Base-by-base conservation (phyloP, 2,797 vertebrate genomes). In the Siniperca scherzeri region DNA sequence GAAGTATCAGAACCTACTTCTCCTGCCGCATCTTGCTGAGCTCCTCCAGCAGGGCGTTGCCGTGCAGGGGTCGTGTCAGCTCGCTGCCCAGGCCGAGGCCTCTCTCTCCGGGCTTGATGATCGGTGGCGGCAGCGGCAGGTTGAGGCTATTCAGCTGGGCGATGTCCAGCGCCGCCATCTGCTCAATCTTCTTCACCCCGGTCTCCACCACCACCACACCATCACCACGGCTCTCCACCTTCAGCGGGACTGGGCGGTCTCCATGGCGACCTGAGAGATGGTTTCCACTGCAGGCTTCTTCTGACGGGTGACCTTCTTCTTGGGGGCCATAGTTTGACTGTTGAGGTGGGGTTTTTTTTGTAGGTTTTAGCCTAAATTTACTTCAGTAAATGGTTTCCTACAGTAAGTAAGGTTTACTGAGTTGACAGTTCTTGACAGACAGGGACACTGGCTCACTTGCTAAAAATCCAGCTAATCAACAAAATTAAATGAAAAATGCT, bases 1-100 rank as follows among this genome's bases (percentile, higher is more conserved):
- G 2, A 13, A 10, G 36, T 6, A 27, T 14, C 10, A 11, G 36
- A 2, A 80, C 91, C 8, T 33, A 94, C 94, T 83, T 95, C 78
- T 97, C 95, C 90, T 97, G 97, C 0, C 94, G 94, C 97, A 97
- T 96, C 84, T 94, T 95, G 87, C 94, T 96, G 85, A 97, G 93
- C 93, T 96, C 96, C 90, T 96, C 96, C 94, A 97, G 94, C 74
- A 97, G 89, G 16, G 89, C 94, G 48, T 92, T 94, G 56, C 96
- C 96, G 0, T 97, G 97, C 52, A 93, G 87, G 0, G 95, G 96
- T 0, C 95, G 91, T 0, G 93, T 95, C 64, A 96, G 84, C 92
- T 97, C 96, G 38, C 94, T 95, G 87, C 96, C 96, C 90, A 96
- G 94, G 9, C 95, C 95, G n/a, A 96, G 92, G 62, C 95, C 96